Percentiles rank a stretch among this genome's conserved stretches.
Conservation (phyloP, 2,888 invertebrate species). For the Apamea monoglypha region DNA sequence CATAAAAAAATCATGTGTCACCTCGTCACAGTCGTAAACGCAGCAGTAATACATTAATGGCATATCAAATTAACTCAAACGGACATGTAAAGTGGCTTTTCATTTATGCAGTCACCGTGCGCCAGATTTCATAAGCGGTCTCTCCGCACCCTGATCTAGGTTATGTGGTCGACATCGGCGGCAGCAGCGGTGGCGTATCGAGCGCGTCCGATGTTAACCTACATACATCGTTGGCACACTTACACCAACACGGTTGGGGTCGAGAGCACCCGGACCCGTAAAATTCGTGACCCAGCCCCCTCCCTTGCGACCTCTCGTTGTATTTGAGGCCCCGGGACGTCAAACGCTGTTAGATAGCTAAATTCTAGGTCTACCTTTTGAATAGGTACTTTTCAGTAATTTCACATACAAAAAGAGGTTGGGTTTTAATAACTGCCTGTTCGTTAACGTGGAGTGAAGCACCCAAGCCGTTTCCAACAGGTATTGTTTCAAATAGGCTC, state of each 20-base stretch:
- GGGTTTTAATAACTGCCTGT: not conserved
- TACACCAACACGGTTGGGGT: slow-evolving; percentile 83
- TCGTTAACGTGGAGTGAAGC: slow-evolving; percentile 14
- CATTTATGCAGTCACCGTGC: slow-evolving; percentile 86
- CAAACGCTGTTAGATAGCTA: slow-evolving; percentile 79
- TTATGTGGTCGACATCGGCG: slow-evolving; percentile 89
- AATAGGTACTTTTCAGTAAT: slow-evolving; percentile 47
- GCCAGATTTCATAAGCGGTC: slow-evolving; percentile 90
- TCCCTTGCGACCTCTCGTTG: slow-evolving; percentile 76
- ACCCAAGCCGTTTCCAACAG: not conserved
- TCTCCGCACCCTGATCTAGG: slow-evolving; percentile 90
- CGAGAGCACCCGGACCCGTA: slow-evolving; percentile 85
- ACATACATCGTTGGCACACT: slow-evolving; percentile 87
- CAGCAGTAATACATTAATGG: slow-evolving; percentile 56
- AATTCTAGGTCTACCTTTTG: slow-evolving; percentile 70
- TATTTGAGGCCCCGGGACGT: slow-evolving; percentile 71
- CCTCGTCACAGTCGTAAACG: slow-evolving; percentile 30
- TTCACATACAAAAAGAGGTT: slow-evolving; percentile 22
- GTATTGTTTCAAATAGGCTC: slow-evolving; percentile 18
- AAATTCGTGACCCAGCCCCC: slow-evolving; percentile 85
- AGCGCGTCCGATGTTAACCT: slow-evolving; percentile 90
- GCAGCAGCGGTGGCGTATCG: slow-evolving; percentile 87
- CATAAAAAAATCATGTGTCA: slow-evolving; percentile 37
- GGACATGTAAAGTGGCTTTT: slow-evolving; percentile 82
- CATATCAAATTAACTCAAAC: slow-evolving; percentile 75